Evolutionary conservation across 1,140 invertebrate species (phyloP), one percentile per base, ranked within the genome.

Genomic region (Penaeus chinensis): DNA sequence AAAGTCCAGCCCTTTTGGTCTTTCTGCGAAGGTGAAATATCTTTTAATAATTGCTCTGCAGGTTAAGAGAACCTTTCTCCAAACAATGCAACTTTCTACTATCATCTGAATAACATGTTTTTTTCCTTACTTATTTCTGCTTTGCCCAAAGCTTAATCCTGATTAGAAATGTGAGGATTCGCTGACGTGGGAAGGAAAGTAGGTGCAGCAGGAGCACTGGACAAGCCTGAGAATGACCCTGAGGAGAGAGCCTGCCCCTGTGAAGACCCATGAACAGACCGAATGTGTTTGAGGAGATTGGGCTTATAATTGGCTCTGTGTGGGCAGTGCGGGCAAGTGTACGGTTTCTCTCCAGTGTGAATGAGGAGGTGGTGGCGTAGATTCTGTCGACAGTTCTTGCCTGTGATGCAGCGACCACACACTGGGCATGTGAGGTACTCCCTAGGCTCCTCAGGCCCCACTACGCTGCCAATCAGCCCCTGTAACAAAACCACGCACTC

Each of bases 321-420:
- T 54, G 89, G 87, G 78, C 89, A 90, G 37, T 83, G 84, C 42
- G 89, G 82, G 65, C 89, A 90, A 24, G 63, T 80, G 54, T 79
- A 90, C 7, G 89, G 89, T 62, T 90, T 90, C 62, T 90, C 89
- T 42, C 89, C 89, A 22, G 89, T 90, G 84, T 90, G 89, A 54
- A 89, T 90, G 27, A 88, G 83, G 18, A 90, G 83, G 82, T 90
- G 89, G 65, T 88, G 86, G 47, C 82, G 79, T 42, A 90, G 86
- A 79, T 87, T 87, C 86, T 87, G 86, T 54, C 86, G 86, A 82
- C 86, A 87, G 54, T 87, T 87, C 80, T 82, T 87, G 60, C 86
- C 86, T 8, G 86, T 87, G 86, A 87, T 87, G 86, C 81, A 87
- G 81, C 86, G 86, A 37, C 86, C 86, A 87, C 86, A 87, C 24